phyloP scores from a whole-genome alignment of 2,797 vertebrate species.

The Lagorchestes hirsutus region DNA sequence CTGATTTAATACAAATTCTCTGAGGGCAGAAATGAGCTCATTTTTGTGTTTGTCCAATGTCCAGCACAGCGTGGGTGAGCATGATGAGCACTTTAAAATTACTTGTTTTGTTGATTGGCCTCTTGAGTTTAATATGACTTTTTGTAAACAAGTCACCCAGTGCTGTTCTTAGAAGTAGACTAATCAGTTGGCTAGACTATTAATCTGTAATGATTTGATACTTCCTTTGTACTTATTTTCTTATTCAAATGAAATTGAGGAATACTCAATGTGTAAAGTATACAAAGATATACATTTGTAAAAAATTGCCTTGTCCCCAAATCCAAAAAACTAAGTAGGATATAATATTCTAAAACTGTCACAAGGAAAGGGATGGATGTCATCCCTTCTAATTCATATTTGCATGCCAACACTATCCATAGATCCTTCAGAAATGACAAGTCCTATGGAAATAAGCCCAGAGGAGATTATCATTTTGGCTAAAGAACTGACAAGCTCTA shows the following conservation, averaged over 20 bases:
- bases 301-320: neutral
- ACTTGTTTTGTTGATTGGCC: neutral
- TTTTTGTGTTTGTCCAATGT: neutral
- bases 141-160: neutral
- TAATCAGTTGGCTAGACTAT: neutral
- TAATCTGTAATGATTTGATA: neutral
- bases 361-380: neutral
- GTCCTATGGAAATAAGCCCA: constrained; percentile 3
- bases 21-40: neutral
- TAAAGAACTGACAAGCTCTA: neutral
- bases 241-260: neutral
- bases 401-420: neutral
- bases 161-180: neutral
- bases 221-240: neutral
- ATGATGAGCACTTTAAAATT: neutral
- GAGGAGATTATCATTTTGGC: constrained; percentile 30
- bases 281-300: neutral
- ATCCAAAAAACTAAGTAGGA: neutral
- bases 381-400: neutral
- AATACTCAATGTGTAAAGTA: neutral
- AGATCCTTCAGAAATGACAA: constrained; percentile 39
- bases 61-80: neutral
- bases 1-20: neutral
- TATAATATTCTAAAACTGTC: neutral
- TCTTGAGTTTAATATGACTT: neutral